Percentiles rank a stretch among this genome's conserved stretches.
phyloP scores from a whole-genome alignment of 2,113 vertebrate species.

The Leiothrix lutea region DNA sequence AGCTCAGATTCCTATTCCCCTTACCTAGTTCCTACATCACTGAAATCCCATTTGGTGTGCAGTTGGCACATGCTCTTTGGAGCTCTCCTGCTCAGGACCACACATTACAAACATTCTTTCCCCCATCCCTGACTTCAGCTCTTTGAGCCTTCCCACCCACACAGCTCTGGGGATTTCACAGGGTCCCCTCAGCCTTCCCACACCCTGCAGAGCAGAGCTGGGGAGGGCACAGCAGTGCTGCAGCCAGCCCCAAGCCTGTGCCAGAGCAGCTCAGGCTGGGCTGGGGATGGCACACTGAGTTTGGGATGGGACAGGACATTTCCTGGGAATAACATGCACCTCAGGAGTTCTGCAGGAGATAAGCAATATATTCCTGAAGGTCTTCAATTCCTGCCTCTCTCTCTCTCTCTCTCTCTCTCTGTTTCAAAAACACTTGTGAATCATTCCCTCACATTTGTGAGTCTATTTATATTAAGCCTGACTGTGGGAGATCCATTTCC shows the following conservation, averaged over 20 bases:
- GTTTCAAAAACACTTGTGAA: neutral
- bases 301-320: neutral
- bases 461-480: neutral
- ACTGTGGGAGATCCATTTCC: neutral
- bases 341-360: neutral
- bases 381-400: neutral
- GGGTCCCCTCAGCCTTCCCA: neutral
- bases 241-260: neutral
- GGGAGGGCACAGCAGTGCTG: neutral
- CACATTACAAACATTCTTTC: neutral
- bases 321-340: neutral
- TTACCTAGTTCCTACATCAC: neutral
- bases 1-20: neutral
- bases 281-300: neutral
- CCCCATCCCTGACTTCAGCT: neutral
- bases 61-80: neutral
- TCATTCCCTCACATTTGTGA: neutral
- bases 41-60: neutral
- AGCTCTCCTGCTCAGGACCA: neutral
- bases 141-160: neutral
- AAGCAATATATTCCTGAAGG: neutral
- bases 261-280: neutral
- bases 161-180: neutral
- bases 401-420: neutral
- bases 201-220: neutral